Conservation (phyloP, 1,140 invertebrate genomes). For the Drosophila pallidifrons region DNA sequence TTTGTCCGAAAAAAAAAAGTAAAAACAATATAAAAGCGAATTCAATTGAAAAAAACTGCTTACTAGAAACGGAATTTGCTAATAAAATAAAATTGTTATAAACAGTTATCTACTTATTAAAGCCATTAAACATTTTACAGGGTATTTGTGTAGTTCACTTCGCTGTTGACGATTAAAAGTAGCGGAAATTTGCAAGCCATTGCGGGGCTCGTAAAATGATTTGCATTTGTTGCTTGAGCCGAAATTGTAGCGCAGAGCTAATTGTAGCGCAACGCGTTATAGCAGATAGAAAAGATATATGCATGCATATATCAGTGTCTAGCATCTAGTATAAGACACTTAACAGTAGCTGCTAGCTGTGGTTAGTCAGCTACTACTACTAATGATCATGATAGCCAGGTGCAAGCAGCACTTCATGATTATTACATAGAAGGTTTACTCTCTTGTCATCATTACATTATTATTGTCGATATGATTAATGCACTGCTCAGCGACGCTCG, state of each 20-base stretch:
- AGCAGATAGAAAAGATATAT: constrained; percentile 1
- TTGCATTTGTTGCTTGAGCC: constrained; percentile 51
- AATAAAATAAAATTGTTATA: too few relatives aligned
- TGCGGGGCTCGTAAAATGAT: constrained; percentile 66
- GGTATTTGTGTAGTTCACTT: constrained; percentile 25
- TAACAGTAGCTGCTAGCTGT: not conserved
- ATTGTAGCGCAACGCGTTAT: constrained; percentile 9
- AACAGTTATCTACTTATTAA: too few relatives aligned
- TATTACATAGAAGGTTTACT: constrained; percentile 11
- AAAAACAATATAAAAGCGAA: too few relatives aligned
- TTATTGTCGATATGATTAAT: constrained; percentile 11
- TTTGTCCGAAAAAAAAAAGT: too few relatives aligned
- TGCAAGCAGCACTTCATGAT: constrained; percentile 9
- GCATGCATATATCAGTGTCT: constrained; percentile 5
- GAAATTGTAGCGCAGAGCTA: not conserved
- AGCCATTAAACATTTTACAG: not conserved
- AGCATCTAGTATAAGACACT: not conserved
- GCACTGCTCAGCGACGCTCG: not conserved
- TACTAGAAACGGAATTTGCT: too few relatives aligned
- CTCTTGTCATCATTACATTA: constrained; percentile 15
- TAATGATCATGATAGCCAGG: constrained; percentile 7
- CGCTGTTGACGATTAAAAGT: constrained; percentile 32
- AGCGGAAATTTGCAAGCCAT: constrained; percentile 52
- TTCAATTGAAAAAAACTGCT: too few relatives aligned
- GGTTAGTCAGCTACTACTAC: constrained; percentile 24